Conservation (phyloP, 2,888 invertebrate species). For the Athalia cordata region DNA sequence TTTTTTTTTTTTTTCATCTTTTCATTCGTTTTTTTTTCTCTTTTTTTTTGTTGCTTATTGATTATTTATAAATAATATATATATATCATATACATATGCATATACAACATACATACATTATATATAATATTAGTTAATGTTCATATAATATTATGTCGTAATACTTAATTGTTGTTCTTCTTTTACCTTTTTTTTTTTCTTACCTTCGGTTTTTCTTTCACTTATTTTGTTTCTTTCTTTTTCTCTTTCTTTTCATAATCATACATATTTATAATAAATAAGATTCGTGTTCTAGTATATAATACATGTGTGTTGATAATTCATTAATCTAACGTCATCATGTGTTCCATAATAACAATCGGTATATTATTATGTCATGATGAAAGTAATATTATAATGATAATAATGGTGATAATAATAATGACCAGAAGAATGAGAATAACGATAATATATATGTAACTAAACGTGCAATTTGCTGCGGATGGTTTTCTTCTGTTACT, state of each 20-base stretch:
- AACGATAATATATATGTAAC: not conserved
- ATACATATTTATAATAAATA: constrained; percentile 11
- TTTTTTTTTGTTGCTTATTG: constrained; percentile 14
- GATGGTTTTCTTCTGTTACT: too few species aligned
- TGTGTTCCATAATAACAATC: not conserved
- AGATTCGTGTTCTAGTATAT: constrained; percentile 23
- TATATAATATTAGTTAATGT: constrained; percentile 19
- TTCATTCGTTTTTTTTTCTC: not conserved
- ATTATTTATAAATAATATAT: constrained; percentile 37
- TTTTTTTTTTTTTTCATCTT: constrained; percentile 10
- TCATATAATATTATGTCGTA: constrained; percentile 4
- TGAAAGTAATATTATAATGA: not conserved
- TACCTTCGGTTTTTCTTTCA: constrained; percentile 11
- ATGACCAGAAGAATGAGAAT: not conserved
- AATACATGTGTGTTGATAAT: constrained; percentile 31
- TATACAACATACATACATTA: constrained; percentile 7
- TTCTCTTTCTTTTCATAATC: not conserved
- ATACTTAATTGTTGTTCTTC: constrained; percentile 3
- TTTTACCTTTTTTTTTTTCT: constrained; percentile 28
- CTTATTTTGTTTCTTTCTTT: not conserved
- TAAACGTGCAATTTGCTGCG: too few species aligned
- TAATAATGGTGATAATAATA: not conserved
- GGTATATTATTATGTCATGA: not conserved
- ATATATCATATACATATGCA: constrained; percentile 4
- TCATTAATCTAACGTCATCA: constrained; percentile 29